A percentile compares a stretch with the other conserved stretches of the same genome.
These are phyloP conservation scores for Rotaria magnacalcarata DNA, from an alignment of 2,888 invertebrate genomes.

Conservation along the genomic window DNA sequence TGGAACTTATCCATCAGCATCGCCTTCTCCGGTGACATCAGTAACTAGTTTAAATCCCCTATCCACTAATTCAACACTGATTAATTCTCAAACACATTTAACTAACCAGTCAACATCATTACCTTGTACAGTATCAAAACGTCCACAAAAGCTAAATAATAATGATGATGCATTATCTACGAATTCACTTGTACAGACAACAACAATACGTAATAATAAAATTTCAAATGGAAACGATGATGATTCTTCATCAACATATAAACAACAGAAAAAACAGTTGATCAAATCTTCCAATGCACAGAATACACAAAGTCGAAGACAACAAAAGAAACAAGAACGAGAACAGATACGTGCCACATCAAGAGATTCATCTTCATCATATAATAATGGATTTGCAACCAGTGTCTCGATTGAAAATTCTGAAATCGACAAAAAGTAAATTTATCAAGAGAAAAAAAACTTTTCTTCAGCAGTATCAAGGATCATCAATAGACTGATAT, in stretches of 20 bases:
- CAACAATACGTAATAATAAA: not conserved
- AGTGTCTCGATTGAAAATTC: not conserved
- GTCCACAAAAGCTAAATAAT: not conserved
- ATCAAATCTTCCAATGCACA: not conserved
- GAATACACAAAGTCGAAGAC: constrained; percentile 13
- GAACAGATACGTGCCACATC: not conserved
- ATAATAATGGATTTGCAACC: constrained; percentile 7
- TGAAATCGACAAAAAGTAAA: constrained; percentile 13
- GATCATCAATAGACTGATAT: too few species aligned
- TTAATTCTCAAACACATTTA: constrained; percentile 9
- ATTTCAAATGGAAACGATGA: not conserved
- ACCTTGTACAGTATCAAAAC: constrained; percentile 29
- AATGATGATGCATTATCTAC: not conserved
- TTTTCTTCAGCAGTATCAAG: too few species aligned
- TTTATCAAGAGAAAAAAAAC: not conserved
- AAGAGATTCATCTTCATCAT: constrained; percentile 18
- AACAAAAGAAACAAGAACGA: constrained; percentile 17
- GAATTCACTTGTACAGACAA: not conserved
- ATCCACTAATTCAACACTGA: not conserved
- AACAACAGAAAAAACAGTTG: not conserved
- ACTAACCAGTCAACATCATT: constrained; percentile 14
- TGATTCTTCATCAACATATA: not conserved
- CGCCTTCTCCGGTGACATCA: not conserved
- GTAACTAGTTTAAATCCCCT: not conserved
- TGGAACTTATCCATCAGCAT: not conserved